These are phyloP conservation scores for Thinocorus orbignyianus DNA, from an alignment of 2,113 vertebrate species.

Conservation along the genomic window DNA sequence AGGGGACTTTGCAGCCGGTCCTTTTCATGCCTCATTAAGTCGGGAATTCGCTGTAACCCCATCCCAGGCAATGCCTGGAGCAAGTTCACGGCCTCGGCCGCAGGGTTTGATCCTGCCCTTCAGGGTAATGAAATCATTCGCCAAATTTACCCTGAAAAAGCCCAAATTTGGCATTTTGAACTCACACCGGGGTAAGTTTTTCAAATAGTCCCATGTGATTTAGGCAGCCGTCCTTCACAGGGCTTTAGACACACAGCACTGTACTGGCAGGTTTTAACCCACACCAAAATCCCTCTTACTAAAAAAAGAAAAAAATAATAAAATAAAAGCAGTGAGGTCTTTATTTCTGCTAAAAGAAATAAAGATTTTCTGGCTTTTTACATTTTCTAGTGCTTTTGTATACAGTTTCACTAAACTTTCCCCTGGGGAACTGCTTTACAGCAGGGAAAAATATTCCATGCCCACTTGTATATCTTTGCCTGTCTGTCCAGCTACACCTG, in stretches of 20 bases:
- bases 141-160: not conserved
- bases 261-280: not conserved
- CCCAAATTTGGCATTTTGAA: not conserved
- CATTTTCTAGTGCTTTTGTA: not conserved
- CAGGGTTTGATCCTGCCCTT: not conserved
- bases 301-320: not conserved
- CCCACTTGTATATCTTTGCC: accelerated
- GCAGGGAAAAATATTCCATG: accelerated
- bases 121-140: not conserved
- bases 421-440: not conserved
- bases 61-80: not conserved
- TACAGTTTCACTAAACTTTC: not conserved
- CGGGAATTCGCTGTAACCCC: conserved; percentile 22
- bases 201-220: not conserved
- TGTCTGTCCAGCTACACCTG: not conserved
- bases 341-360: not conserved
- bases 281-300: not conserved
- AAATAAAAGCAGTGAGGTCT: not conserved
- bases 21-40: conserved; percentile 49
- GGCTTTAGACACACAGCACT: not conserved
- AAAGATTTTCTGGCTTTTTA: not conserved
- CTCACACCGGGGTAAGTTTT: not conserved
- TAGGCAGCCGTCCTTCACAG: not conserved
- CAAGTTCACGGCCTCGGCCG: conserved; percentile 46
- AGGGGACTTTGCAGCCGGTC: not conserved